These are phyloP conservation scores for Jordanella pulchra DNA, from an alignment of 2,797 vertebrate species.

Conservation along the genomic window DNA sequence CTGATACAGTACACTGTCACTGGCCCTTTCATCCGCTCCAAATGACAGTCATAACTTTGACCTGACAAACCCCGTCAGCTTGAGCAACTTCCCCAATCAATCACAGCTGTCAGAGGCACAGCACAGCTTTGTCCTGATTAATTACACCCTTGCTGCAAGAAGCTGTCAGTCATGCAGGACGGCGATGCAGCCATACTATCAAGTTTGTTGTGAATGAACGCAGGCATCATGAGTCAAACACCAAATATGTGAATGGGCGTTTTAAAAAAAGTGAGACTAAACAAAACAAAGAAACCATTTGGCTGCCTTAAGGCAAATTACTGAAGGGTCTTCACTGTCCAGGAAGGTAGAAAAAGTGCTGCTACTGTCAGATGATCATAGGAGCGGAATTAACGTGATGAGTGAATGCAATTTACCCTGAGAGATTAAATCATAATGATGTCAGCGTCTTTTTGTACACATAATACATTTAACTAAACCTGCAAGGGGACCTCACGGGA, in stretches of 20 bases:
- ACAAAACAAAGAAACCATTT: conserved; percentile 68
- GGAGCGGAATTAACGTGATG: conserved; percentile 58
- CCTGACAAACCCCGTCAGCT: conserved; percentile 68
- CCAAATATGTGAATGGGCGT: conserved; percentile 61
- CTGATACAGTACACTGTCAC: conserved; percentile 58
- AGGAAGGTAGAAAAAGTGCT: conserved; percentile 60
- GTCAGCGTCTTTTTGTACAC: conserved; percentile 60
- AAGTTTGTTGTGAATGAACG: conserved; percentile 59
- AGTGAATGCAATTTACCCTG: conserved; percentile 74
- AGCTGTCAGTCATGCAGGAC: conserved; percentile 67
- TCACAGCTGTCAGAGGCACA: conserved; percentile 74
- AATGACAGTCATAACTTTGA: conserved; percentile 68
- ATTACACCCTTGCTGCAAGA: conserved; percentile 70
- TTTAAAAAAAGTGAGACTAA: conserved; percentile 17
- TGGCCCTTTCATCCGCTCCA: conserved; percentile 58
- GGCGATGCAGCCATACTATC: conserved; percentile 55
- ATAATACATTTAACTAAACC: conserved; percentile 61
- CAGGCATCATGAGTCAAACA: conserved; percentile 52
- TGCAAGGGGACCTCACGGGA: conserved; percentile 57
- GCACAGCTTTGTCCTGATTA: conserved; percentile 72
- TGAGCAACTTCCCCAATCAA: conserved; percentile 77
- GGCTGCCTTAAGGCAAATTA: conserved; percentile 51
- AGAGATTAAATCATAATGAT: conserved; percentile 66
- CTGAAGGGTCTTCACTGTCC: conserved; percentile 55
- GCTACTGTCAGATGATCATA: conserved; percentile 67